Evolutionary conservation across 2,797 vertebrate genomes (phyloP).

Genomic region (Coregonus ussuriensis): DNA sequence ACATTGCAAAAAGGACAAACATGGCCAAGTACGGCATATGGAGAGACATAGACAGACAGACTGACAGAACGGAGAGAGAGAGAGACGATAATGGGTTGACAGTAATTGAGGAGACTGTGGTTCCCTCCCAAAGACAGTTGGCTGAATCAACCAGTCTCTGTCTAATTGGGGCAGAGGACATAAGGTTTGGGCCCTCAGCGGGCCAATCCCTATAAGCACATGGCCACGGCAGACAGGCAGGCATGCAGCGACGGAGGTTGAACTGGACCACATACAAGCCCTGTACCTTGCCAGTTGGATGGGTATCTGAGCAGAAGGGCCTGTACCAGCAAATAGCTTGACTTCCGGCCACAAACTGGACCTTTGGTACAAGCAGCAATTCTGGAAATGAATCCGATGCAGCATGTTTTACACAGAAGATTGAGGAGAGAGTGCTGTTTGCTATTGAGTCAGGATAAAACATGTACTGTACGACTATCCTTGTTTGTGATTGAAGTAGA

Average conservation of each 20-base stretch:
- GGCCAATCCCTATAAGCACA: slow-evolving; percentile 22
- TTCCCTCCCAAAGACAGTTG: neutral
- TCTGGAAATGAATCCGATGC: slow-evolving; percentile 26
- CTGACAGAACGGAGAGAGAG: neutral
- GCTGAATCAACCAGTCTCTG: neutral
- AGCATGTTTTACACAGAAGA: slow-evolving; percentile 8
- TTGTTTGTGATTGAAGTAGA: neutral
- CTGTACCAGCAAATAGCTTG: slow-evolving; percentile 35
- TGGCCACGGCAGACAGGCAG: slow-evolving; percentile 10
- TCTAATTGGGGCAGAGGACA: slow-evolving; percentile 27
- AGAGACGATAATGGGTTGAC: neutral
- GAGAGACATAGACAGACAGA: neutral
- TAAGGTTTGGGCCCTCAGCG: slow-evolving; percentile 18
- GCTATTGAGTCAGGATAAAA: neutral
- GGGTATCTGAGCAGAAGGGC: slow-evolving; percentile 42
- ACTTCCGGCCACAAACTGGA: slow-evolving; percentile 41
- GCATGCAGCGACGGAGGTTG: slow-evolving; percentile 33
- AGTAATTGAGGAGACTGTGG: neutral
- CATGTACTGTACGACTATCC: neutral
- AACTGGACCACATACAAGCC: slow-evolving; percentile 31
- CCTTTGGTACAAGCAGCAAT: slow-evolving; percentile 28
- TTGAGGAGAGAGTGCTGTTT: neutral
- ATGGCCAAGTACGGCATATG: neutral
- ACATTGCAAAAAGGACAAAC: neutral
- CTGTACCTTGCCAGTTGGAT: slow-evolving; percentile 48